Base-by-base conservation (phyloP, 2,888 invertebrate genomes). In the Melitaea athalia region DNA sequence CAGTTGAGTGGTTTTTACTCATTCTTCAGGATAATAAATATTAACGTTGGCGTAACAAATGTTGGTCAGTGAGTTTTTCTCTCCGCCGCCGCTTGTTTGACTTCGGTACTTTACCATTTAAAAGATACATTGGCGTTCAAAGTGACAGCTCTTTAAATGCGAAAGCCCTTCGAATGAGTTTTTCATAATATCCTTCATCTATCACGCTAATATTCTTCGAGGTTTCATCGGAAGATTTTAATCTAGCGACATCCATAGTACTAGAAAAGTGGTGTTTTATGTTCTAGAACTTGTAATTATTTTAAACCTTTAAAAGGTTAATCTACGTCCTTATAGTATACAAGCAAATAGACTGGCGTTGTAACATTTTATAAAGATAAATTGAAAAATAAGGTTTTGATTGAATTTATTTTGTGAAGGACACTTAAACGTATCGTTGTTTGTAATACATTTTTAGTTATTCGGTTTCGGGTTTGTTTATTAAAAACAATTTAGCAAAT, bases 181-280 rank as follows among this genome's bases (percentile, higher is more conserved):
- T 33, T 31, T 55, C 33, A 55, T 55, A 55, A 55, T 55, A 33
- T 55, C n/a, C 53, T 33, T 31, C 53, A 55, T 33, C 53, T 33
- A 55, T 55, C 53, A 55, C 17, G 52, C 14, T 33, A 55, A 55
- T 55, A 55, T 55, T 55, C 53, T 33, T 33, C 31, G 14, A 55
- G 53, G 33, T 33, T 31, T 33, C 33, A 33, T 55, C 53, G 7
- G 14, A 33, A 31, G n/a, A n/a, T 49, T 55, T 53, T 31, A 31
- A 14, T 31, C 33, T 55, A 14, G 31, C 31, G 33, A 55, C n/a
- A 31, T n/a, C n/a, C n/a, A n/a, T n/a, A n/a, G n/a, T n/a, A n/a
- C n/a, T n/a, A n/a, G n/a, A n/a, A n/a, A n/a, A n/a, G n/a, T n/a
- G n/a, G n/a, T n/a, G 11, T 45, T 14, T 45, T 11, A 11, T 14